These are phyloP conservation scores for Oceanodroma tethys DNA, from an alignment of 2,113 vertebrate species.

Conservation along the genomic window DNA sequence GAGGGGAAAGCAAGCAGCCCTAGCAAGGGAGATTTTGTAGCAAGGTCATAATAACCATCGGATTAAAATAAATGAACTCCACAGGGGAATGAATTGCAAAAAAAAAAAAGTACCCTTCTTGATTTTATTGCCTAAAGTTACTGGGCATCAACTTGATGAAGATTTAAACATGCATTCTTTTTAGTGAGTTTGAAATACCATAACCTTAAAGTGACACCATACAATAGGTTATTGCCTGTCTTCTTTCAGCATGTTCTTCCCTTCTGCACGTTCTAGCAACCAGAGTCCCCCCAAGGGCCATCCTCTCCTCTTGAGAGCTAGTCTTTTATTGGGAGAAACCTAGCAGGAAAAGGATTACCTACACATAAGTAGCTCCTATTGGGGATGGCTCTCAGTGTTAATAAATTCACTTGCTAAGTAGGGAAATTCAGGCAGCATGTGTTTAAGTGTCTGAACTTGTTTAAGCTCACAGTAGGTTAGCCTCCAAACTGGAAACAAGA, in stretches of 20 bases:
- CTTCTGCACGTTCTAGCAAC: not conserved
- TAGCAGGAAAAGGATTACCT: not conserved
- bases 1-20: not conserved
- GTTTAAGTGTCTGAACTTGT: not conserved
- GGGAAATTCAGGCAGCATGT: not conserved
- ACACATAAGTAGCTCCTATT: not conserved
- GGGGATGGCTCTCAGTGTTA: not conserved
- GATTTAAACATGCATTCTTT: not conserved
- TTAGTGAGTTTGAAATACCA: not conserved
- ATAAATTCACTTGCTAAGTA: not conserved
- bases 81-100: not conserved
- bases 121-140: not conserved
- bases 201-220: not conserved
- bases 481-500: not conserved
- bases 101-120: not conserved
- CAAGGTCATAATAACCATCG: not conserved
- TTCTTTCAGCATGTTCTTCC: not conserved
- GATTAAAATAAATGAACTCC: not conserved
- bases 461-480: not conserved
- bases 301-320: not conserved
- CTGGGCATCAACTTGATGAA: not conserved
- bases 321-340: not conserved
- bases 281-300: rapidly evolving
- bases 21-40: not conserved
- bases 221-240: not conserved